Conservation (phyloP, 2,888 invertebrate species). For the Anarsia innoxiella region DNA sequence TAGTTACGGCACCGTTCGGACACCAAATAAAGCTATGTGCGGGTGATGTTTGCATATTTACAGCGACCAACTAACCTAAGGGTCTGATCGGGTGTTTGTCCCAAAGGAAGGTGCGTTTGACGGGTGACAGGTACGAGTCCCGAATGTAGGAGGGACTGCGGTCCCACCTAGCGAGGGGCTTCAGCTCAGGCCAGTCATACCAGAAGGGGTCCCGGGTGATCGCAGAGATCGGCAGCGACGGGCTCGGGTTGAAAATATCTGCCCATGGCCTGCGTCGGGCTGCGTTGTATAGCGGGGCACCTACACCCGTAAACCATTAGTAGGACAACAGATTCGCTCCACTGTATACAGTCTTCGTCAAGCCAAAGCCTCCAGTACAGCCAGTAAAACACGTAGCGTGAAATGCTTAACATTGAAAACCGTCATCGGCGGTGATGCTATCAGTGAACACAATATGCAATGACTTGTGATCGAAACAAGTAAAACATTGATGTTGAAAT, state of each 20-base stretch:
- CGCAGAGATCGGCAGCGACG: slow-evolving; percentile 84
- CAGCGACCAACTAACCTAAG: slow-evolving; percentile 83
- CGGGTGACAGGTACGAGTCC: slow-evolving; percentile 92
- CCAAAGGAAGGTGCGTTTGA: slow-evolving; percentile 94
- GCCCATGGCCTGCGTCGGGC: slow-evolving; percentile 77
- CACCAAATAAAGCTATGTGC: slow-evolving; percentile 30
- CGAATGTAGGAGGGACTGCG: slow-evolving; percentile 86
- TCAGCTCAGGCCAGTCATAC: slow-evolving; percentile 88
- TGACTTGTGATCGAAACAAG: too few species aligned
- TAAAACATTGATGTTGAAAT: too few species aligned
- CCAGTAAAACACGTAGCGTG: slow-evolving; percentile 12
- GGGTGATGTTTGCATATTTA: slow-evolving; percentile 41
- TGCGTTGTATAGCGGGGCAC: slow-evolving; percentile 82
- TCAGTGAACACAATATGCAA: too few species aligned
- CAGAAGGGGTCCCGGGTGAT: slow-evolving; percentile 93
- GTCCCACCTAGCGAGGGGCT: slow-evolving; percentile 83
- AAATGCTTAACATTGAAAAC: slow-evolving; percentile 16
- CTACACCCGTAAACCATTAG: slow-evolving; percentile 65
- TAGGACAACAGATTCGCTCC: slow-evolving; percentile 48
- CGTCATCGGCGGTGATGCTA: too few species aligned
- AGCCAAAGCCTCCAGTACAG: slow-evolving; percentile 35
- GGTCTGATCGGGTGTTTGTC: slow-evolving; percentile 93
- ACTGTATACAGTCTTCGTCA: slow-evolving; percentile 51
- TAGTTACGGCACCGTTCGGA: slow-evolving; percentile 42
- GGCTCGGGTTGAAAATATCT: slow-evolving; percentile 87